phyloP scores from a whole-genome alignment of 2,113 vertebrate species.

The Romanogobio albipinnatus region DNA sequence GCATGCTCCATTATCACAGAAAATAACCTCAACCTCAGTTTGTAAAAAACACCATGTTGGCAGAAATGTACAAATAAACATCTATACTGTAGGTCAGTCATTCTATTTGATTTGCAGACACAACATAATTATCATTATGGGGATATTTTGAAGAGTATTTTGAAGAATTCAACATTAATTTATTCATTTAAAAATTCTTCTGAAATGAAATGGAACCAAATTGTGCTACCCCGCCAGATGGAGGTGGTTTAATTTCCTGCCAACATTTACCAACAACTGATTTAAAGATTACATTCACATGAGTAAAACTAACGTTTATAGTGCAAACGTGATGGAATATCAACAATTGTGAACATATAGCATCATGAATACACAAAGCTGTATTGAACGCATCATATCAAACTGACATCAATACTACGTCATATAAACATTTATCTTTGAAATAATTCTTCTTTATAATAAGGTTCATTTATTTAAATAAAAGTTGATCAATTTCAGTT shows the following conservation, averaged over 20 bases:
- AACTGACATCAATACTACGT: no score
- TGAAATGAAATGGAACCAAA: not conserved
- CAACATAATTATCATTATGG: not conserved
- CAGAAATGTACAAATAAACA: no score
- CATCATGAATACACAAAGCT: no score
- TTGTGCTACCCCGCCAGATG: not conserved
- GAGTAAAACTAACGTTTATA: not conserved
- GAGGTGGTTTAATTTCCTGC: constrained; percentile 7
- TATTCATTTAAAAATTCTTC: not conserved
- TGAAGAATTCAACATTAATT: not conserved
- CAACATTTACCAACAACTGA: not conserved
- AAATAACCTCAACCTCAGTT: not conserved
- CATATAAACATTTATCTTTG: no score
- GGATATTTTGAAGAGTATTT: not conserved
- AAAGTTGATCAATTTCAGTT: no score
- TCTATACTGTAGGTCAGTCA: no score
- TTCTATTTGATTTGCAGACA: not conserved
- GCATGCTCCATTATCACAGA: not conserved
- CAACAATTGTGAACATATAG: not conserved
- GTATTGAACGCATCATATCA: no score
- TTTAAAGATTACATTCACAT: not conserved
- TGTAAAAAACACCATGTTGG: not conserved
- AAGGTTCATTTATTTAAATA: no score
- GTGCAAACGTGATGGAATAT: not conserved
- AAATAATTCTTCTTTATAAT: no score